Conservation (phyloP, 2,797 vertebrate genomes). For the Hoplostethus atlanticus region DNA sequence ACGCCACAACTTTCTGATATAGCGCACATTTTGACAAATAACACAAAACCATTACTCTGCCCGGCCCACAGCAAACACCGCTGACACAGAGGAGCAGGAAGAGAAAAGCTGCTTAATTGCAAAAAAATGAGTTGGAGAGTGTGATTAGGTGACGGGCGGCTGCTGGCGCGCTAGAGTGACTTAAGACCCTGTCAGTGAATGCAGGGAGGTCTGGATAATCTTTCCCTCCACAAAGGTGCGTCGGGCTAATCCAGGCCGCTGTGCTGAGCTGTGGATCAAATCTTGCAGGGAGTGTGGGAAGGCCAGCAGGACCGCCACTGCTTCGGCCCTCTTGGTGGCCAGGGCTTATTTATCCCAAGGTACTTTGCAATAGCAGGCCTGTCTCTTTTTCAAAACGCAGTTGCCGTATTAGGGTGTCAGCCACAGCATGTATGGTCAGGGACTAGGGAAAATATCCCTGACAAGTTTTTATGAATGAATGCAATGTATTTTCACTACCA, state of each 20-base stretch:
- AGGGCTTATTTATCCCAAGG: constrained; percentile 60
- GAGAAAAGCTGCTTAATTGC: constrained; percentile 84
- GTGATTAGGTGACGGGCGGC: constrained; percentile 81
- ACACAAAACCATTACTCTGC: constrained; percentile 34
- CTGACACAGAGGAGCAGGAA: constrained; percentile 42
- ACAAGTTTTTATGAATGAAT: constrained; percentile 2
- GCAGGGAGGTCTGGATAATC: constrained; percentile 88
- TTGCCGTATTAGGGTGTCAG: constrained; percentile 30
- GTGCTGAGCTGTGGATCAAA: constrained; percentile 82
- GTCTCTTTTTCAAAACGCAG: constrained; percentile 51
- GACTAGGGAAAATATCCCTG: background rate
- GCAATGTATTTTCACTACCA: constrained; percentile 8
- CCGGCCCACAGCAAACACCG: constrained; percentile 47
- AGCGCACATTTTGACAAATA: constrained; percentile 35
- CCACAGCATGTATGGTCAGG: background rate
- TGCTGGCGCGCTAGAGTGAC: constrained; percentile 82
- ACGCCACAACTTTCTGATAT: constrained; percentile 29
- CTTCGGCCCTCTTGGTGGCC: constrained; percentile 71
- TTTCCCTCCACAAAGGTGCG: constrained; percentile 85
- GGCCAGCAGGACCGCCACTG: constrained; percentile 73
- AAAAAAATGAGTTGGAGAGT: constrained; percentile 79
- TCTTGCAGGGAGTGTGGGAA: constrained; percentile 85
- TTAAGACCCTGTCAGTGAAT: constrained; percentile 85
- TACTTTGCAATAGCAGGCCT: constrained; percentile 66
- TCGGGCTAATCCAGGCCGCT: constrained; percentile 83